phyloP scores from a whole-genome alignment of 2,888 invertebrate species.

The Ecdyonurus torrentis region DNA sequence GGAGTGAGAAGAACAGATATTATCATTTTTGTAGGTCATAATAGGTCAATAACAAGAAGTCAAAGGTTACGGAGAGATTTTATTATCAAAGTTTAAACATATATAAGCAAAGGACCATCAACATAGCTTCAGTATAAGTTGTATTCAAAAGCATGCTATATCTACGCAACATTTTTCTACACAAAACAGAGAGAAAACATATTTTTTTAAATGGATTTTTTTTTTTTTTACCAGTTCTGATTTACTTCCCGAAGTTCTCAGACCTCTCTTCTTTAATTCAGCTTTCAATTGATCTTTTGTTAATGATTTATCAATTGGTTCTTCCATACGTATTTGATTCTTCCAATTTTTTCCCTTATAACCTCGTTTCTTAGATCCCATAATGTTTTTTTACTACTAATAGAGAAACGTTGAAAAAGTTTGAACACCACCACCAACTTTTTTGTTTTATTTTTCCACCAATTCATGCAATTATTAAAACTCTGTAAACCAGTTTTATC shows the following conservation, averaged over 20 bases:
- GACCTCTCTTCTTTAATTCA: slow-evolving; percentile 50
- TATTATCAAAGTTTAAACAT: no score
- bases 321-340: neutral
- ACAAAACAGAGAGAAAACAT: no score
- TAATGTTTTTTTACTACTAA: neutral
- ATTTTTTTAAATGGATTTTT: no score
- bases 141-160: no score
- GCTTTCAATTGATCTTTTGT: slow-evolving; percentile 50
- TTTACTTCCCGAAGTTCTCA: slow-evolving; percentile 50
- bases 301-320: slow-evolving; percentile 20
- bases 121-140: no score
- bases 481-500: neutral
- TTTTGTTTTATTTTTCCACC: neutral
- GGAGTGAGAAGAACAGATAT: no score
- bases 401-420: neutral
- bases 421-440: neutral
- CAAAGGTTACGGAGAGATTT: no score
- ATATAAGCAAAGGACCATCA: no score
- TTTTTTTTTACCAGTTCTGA: slow-evolving; percentile 57
- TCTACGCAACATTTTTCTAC: no score
- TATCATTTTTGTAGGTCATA: no score
- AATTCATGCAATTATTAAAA: neutral
- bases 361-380: neutral
- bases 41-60: no score
- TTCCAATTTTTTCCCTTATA: neutral